Percentiles rank a stretch among this genome's conserved stretches.
These are phyloP conservation scores for Enteromius argenteus DNA, from an alignment of 2,797 vertebrate species.

Conservation along the genomic window DNA sequence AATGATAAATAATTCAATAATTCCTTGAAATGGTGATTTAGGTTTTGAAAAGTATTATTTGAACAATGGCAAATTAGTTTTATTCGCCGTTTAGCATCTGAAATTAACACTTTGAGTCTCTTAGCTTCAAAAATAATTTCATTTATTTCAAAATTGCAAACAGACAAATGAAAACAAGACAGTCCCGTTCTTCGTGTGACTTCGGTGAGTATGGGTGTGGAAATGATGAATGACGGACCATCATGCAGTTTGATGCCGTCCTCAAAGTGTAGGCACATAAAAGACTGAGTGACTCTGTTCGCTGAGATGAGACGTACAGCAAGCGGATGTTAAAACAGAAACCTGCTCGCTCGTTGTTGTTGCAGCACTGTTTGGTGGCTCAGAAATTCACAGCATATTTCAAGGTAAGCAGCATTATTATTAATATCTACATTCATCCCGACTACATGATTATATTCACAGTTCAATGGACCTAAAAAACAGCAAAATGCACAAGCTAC, in stretches of 20 bases:
- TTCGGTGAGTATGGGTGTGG: conserved; percentile 43
- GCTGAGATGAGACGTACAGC: not conserved
- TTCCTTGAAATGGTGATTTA: not conserved
- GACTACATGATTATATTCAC: not conserved
- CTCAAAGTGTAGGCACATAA: conserved; percentile 72
- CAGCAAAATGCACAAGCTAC: not conserved
- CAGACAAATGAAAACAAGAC: conserved; percentile 73
- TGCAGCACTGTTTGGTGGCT: not conserved
- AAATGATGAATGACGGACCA: conserved; percentile 46
- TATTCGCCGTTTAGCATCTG: not conserved
- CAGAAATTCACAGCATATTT: conserved; percentile 4
- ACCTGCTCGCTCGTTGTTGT: not conserved
- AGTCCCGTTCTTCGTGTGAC: conserved; percentile 48
- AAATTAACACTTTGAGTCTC: not conserved
- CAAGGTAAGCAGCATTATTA: conserved; percentile 29
- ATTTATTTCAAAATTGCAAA: conserved; percentile 72
- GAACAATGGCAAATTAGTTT: not conserved
- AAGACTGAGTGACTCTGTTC: conserved; percentile 53
- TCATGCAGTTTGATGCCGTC: conserved; percentile 56
- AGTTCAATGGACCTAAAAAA: not conserved
- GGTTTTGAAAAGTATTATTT: not conserved
- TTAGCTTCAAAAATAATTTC: conserved; percentile 72
- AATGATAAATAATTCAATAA: not conserved
- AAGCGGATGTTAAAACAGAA: not conserved
- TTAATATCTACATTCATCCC: not conserved